Percentiles rank a stretch among this genome's conserved stretches.
phyloP scores from a whole-genome alignment of 2,797 vertebrate genomes.

The Pelodytes ibericus region DNA sequence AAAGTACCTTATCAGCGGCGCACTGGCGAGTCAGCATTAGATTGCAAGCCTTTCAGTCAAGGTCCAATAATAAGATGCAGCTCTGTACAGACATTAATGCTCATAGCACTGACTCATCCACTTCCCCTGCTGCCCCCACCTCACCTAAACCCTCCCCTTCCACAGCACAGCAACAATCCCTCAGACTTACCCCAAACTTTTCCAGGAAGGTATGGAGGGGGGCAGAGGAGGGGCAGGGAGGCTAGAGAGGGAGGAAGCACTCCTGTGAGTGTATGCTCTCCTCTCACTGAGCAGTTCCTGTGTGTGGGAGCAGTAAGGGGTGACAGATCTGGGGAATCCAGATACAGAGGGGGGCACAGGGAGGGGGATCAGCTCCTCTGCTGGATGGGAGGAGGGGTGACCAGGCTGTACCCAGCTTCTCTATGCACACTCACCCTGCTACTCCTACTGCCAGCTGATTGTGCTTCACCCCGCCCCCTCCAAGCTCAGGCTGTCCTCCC shows the following conservation, averaged over 20 bases:
- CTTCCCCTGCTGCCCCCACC: conserved; percentile 23
- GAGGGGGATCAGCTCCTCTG: not conserved
- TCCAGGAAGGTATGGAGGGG: not conserved
- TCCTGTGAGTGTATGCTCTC: conserved; percentile 13
- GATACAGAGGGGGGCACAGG: not conserved
- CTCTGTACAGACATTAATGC: not conserved
- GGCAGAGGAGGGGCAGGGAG: not conserved
- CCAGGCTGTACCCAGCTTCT: not conserved
- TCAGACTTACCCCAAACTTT: conserved; percentile 44
- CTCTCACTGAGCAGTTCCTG: conserved; percentile 8
- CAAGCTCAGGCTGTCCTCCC: not conserved
- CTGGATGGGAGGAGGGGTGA: conserved; percentile 1
- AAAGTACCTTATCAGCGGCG: not conserved
- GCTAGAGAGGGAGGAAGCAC: conserved; percentile 15
- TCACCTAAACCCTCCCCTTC: not conserved
- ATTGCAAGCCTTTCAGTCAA: conserved; percentile 24
- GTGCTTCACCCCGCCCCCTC: not conserved
- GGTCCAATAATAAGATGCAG: not conserved
- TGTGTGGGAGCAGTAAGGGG: not conserved
- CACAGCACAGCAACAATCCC: not conserved
- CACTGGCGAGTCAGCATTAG: conserved; percentile 10
- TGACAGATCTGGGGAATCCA: too few relatives aligned
- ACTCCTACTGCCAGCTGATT: conserved; percentile 14
- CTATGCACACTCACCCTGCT: conserved; percentile 19
- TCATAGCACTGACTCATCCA: conserved; percentile 30